phyloP scores from a whole-genome alignment of 2,113 vertebrate species.

The Calypte anna region DNA sequence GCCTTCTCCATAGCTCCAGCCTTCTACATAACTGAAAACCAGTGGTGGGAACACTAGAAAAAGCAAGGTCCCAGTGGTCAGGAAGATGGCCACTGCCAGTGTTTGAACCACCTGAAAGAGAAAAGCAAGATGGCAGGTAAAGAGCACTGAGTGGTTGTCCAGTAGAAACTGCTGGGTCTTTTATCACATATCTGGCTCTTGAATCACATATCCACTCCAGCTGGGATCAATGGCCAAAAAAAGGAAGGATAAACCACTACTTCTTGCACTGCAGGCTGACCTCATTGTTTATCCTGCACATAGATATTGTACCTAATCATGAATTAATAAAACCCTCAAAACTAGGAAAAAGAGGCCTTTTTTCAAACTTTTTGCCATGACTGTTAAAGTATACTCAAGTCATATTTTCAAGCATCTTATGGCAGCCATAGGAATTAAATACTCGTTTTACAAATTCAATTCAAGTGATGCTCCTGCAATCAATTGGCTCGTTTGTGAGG shows the following conservation, averaged over 20 bases:
- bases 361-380: background rate
- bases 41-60: conserved; percentile 87
- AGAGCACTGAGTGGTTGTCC: background rate
- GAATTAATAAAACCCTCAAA: background rate
- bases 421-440: background rate
- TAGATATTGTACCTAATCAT: background rate
- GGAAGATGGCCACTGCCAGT: conserved; percentile 80
- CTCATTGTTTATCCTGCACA: background rate
- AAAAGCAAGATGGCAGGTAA: background rate
- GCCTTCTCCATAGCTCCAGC: conserved; percentile 83
- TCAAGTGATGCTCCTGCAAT: background rate
- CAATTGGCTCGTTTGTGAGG: background rate
- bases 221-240: background rate
- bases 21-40: conserved; percentile 89
- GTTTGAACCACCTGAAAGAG: conserved; percentile 77
- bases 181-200: background rate
- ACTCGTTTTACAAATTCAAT: background rate
- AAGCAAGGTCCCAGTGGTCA: conserved; percentile 82
- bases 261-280: background rate
- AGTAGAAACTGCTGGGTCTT: background rate
- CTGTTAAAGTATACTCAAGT: background rate
- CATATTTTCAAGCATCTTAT: background rate
- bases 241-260: background rate
- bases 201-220: background rate
- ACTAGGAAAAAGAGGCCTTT: background rate